Percentiles rank a stretch among this genome's conserved stretches.
These are phyloP conservation scores for Temnothorax curvispinosus DNA, from an alignment of 1,140 invertebrate genomes.

Conservation along the genomic window DNA sequence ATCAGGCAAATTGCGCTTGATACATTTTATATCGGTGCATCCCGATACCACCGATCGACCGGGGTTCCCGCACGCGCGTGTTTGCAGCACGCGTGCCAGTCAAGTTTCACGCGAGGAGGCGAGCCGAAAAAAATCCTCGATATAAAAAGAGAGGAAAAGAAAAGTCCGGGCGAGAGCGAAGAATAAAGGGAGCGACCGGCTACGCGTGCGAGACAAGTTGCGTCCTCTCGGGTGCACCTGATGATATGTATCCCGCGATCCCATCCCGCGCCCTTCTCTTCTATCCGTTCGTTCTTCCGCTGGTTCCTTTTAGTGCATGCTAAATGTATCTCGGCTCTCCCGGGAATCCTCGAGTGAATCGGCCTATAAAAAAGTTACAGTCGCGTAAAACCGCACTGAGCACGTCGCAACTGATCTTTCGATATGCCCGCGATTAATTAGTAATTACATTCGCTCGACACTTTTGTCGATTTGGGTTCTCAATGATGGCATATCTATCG, in stretches of 20 bases:
- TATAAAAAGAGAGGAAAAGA: background rate
- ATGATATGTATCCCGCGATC: background rate
- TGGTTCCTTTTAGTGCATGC: background rate
- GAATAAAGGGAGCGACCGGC: background rate
- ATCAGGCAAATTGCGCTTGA: conserved; percentile 54
- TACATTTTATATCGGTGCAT: conserved; percentile 60
- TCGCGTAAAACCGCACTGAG: background rate
- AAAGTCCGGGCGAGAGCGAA: background rate
- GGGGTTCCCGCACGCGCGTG: background rate
- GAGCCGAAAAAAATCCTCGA: conserved; percentile 7
- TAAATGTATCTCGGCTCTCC: conserved; percentile 24
- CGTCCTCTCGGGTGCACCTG: background rate
- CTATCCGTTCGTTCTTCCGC: background rate
- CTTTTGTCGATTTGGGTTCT: background rate
- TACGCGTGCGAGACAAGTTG: background rate
- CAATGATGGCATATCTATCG: background rate
- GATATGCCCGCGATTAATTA: background rate
- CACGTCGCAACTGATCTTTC: background rate
- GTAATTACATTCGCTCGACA: background rate
- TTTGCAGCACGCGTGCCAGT: conserved; percentile 27
- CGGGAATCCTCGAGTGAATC: background rate
- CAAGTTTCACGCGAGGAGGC: background rate
- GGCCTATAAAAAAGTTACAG: conserved; percentile 6
- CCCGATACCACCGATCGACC: background rate
- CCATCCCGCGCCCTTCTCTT: background rate